Evolutionary conservation across 2,113 vertebrate genomes (phyloP).

Genomic region (Theristicus caerulescens): DNA sequence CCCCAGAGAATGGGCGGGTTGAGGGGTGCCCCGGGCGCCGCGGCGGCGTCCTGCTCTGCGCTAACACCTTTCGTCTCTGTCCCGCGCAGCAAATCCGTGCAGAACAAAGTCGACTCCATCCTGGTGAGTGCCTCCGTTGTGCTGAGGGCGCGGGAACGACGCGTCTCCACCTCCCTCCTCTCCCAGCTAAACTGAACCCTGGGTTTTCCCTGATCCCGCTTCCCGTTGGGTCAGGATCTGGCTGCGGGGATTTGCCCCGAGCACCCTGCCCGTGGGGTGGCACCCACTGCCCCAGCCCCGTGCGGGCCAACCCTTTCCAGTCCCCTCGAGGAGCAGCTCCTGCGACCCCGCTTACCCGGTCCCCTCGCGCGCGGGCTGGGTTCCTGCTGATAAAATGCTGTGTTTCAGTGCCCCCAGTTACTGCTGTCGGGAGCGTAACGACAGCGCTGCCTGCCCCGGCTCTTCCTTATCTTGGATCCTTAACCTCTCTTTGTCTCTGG

Average conservation of each 20-base stretch:
- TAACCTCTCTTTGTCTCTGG: neutral
- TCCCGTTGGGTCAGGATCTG: accelerated
- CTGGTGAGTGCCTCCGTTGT: neutral
- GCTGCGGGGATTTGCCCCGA: accelerated
- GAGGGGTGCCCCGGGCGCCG: accelerated
- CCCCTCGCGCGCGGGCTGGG: accelerated
- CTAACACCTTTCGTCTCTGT: neutral
- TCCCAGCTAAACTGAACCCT: neutral
- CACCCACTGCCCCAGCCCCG: neutral
- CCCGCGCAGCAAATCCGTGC: conserved; percentile 23
- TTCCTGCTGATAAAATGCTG: neutral
- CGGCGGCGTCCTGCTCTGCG: accelerated
- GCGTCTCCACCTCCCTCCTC: neutral
- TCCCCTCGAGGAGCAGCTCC: neutral
- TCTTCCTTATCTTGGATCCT: neutral
- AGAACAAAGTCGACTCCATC: conserved; percentile 53
- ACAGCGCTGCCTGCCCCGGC: neutral
- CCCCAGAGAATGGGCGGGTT: neutral
- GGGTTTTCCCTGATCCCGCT: accelerated
- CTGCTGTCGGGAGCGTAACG: neutral
- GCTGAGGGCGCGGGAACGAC: neutral
- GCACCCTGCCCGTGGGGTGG: neutral
- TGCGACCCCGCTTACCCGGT: accelerated
- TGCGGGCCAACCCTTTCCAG: neutral
- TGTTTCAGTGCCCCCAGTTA: neutral